Evolutionary conservation across 1,140 invertebrate species (phyloP), one percentile per base, ranked within the genome.

Genomic region (Pachyrhynchus sulphureomaculatus): DNA sequence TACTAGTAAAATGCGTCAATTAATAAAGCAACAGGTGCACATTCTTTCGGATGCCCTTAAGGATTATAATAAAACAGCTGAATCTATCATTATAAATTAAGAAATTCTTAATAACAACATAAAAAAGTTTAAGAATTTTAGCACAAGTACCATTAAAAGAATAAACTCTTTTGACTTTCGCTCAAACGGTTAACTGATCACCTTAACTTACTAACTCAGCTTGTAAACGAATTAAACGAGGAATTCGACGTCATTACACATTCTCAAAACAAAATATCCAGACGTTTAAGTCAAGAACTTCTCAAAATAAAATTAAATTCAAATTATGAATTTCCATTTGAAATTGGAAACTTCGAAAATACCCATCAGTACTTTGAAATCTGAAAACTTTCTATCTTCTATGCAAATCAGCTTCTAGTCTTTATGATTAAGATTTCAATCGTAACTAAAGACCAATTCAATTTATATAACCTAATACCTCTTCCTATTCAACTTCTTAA

Each of bases 1-100:
- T 17, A 51, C 62, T 44, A 13, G 33, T 13, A 42, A 62, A 13
- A 53, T 60, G 9, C 47, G 64, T 42, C 33, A 53, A 18, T 15
- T 67, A 23, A 53, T 67, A n/a, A n/a, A n/a, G n/a, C 48, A 65
- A 67, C 65, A 65, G 58, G 36, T 52, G 17, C n/a, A 39, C 9
- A 24, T 64, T 12, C 59, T 64, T 12, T 59, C 62, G 9, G 20
- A 26, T 13, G 36, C 55, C 8, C 33, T 58, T 13, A 18, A 24
- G 12, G 36, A 36, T 33, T 58, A 49, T 21, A 49, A 58, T 49
- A 12, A 37, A 6, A 32, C 44, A 1, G 26, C 44, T 21, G 10
- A 48, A 29, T 26, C 24, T 3, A 26, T 26, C 8, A 4, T 26
- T 26, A 26, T 26, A 26, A 26, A 26, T 26, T 8, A 26, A 26